Conservation (phyloP, 2,797 vertebrate species). For the Siniperca undulata region DNA sequence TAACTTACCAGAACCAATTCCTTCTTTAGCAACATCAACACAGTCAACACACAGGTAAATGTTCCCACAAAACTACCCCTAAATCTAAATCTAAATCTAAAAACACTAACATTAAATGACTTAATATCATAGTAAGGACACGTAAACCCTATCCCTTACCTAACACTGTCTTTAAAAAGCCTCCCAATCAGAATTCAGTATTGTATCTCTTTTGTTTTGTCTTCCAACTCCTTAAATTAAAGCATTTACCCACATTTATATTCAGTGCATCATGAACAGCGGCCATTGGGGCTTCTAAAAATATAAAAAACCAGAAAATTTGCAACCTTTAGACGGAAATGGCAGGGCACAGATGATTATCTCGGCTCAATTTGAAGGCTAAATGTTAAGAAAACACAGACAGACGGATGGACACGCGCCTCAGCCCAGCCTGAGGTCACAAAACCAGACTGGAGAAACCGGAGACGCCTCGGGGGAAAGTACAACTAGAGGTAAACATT, state of each 20-base stretch:
- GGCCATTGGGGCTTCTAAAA: neutral
- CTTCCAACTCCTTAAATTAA: neutral
- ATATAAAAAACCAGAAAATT: neutral
- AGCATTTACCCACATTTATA: neutral
- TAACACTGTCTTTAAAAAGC: neutral
- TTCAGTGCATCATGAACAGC: neutral
- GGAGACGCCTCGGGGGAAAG: slow-evolving; percentile 16
- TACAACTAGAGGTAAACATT: slow-evolving; percentile 55
- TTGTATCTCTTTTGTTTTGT: neutral
- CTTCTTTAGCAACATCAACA: neutral
- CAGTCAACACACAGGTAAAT: no score
- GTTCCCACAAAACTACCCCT: neutral
- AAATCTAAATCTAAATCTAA: no score
- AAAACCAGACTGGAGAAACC: slow-evolving; percentile 12
- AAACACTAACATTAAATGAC: neutral
- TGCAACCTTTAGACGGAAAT: neutral
- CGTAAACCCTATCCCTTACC: rapidly evolving
- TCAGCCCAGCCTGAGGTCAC: neutral
- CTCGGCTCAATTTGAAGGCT: slow-evolving; percentile 27
- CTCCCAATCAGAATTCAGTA: neutral
- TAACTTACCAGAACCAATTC: no score
- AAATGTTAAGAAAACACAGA: slow-evolving; percentile 43
- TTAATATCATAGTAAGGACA: neutral
- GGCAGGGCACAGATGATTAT: slow-evolving; percentile 1
- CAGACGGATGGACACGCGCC: neutral